Percentiles rank a stretch among this genome's conserved stretches.
These are phyloP conservation scores for Phylloscopus whistleri DNA, from an alignment of 2,113 vertebrate genomes.

Conservation along the genomic window DNA sequence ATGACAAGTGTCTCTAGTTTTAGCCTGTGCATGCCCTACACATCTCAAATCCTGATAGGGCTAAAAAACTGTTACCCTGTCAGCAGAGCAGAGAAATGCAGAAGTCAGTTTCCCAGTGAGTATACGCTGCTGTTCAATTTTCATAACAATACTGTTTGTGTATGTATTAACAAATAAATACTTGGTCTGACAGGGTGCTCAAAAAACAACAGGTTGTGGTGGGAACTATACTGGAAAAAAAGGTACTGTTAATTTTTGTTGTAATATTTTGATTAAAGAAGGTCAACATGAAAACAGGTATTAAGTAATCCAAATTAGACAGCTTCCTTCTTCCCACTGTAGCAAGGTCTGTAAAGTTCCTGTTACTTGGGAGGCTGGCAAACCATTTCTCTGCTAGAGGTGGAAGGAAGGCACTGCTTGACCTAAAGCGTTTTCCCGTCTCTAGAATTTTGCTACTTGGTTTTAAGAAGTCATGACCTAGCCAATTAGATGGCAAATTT, in stretches of 20 bases:
- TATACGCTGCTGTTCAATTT: not conserved
- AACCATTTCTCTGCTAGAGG: not conserved
- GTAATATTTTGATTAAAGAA: not conserved
- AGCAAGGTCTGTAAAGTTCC: not conserved
- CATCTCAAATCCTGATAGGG: not conserved
- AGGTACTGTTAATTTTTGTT: not conserved
- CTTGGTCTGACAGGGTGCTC: not conserved
- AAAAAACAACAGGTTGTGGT: not conserved
- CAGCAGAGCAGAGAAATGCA: not conserved
- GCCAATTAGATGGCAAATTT: not conserved
- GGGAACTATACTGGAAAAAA: not conserved
- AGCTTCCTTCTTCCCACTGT: not conserved
- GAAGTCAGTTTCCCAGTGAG: not conserved
- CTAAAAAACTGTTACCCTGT: not conserved
- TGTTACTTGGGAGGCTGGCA: not conserved
- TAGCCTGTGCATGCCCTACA: not conserved
- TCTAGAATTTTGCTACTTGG: not conserved
- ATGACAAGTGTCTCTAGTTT: not conserved
- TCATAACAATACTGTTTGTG: not conserved
- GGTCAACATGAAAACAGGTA: not conserved
- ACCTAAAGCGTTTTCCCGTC: not conserved
- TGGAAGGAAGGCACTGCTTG: not conserved
- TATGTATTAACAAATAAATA: not conserved
- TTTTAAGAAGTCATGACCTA: not conserved
- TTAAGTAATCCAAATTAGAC: not conserved